A percentile compares a stretch with the other conserved stretches of the same genome.
Evolutionary conservation across 2,888 invertebrate species (phyloP).

Genomic region (Heliconius charithonia): DNA sequence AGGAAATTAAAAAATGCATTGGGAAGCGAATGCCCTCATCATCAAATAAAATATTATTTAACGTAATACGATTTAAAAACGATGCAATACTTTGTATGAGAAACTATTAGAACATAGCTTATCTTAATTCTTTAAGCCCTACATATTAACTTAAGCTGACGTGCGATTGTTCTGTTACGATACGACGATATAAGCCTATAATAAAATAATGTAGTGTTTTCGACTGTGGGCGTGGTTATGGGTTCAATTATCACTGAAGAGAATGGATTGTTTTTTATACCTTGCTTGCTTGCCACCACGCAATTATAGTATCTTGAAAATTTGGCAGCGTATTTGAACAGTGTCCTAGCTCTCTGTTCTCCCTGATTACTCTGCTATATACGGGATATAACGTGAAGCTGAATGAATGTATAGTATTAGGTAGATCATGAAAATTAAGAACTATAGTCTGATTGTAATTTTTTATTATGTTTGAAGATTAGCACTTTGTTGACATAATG

Average conservation of each 20-base stretch:
- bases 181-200: background rate
- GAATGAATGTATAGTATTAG: too few species aligned
- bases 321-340: too few species aligned
- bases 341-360: too few species aligned
- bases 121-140: constrained; percentile 3
- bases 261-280: too few species aligned
- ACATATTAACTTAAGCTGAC: background rate
- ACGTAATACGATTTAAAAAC: background rate
- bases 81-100: background rate
- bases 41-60: too few species aligned
- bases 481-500: background rate
- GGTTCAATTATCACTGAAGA: too few species aligned
- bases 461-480: background rate
- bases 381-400: background rate
- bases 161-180: background rate
- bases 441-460: background rate
- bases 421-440: background rate
- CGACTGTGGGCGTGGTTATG: too few species aligned
- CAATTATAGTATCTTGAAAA: too few species aligned
- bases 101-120: background rate
- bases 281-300: too few species aligned
- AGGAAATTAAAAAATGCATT: too few species aligned
- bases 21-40: too few species aligned
- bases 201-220: background rate
- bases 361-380: too few species aligned